These are phyloP conservation scores for Drosophila parabipectinata DNA, from an alignment of 1,140 invertebrate species.

Conservation along the genomic window DNA sequence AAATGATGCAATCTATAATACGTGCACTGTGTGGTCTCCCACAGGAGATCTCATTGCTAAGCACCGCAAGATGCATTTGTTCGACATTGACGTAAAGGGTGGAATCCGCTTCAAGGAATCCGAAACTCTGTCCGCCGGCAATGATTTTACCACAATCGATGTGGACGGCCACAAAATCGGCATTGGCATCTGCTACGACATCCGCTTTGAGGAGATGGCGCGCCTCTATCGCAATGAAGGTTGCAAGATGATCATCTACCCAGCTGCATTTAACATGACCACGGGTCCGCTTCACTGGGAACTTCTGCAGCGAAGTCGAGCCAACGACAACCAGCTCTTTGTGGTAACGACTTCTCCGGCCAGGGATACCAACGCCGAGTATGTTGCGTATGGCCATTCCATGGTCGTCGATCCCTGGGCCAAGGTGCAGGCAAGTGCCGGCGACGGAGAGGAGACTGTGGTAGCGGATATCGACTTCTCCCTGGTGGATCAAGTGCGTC, in stretches of 20 bases:
- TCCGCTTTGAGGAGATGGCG: conserved; percentile 95
- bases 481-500: conserved; percentile 90
- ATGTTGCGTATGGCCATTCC: conserved; percentile 96
- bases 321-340: conserved; percentile 93
- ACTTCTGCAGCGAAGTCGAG: conserved; percentile 90
- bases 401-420: conserved; percentile 95
- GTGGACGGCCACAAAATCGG: conserved; percentile 92
- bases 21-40: conserved; percentile 94
- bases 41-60: conserved; percentile 90
- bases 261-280: conserved; percentile 98
- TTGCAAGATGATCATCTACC: conserved; percentile 94
- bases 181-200: conserved; percentile 97
- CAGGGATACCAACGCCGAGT: conserved; percentile 88
- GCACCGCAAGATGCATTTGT: conserved; percentile 95
- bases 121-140: conserved; percentile 91
- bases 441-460: conserved; percentile 89
- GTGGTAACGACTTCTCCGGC: conserved; percentile 92
- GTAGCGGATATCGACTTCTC: conserved; percentile 91
- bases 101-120: conserved; percentile 98
- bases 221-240: conserved; percentile 91
- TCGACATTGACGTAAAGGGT: conserved; percentile 97
- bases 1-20: conserved; percentile 92
- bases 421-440: conserved; percentile 89
- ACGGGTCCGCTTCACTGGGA: conserved; percentile 98
- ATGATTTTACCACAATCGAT: conserved; percentile 90